Base-by-base conservation (phyloP, 2,888 invertebrate genomes). In the Nomada fabriciana region DNA sequence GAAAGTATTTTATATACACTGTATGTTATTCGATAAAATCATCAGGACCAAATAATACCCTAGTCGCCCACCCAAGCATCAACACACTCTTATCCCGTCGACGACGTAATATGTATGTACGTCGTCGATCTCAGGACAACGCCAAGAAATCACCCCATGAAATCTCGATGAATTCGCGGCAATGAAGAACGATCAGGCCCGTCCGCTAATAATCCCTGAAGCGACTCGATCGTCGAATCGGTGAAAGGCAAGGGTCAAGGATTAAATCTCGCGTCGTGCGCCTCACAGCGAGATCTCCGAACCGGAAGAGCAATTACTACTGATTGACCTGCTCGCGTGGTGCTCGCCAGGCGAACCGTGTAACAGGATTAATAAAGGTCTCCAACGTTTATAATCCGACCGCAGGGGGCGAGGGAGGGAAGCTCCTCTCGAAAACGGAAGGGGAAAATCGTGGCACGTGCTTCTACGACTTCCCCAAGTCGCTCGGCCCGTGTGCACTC, bases 301-400 rank as follows among this genome's bases (percentile, higher is more conserved):
- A 84, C 84, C 87, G 88, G 84, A 87, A 89, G 87, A 85, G 86
- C 85, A 90, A 90, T 90, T 90, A 90, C 84, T 72, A 82, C 84
- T 87, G 89, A 90, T 90, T 90, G 89, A 86, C 85, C 86, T 76
- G 70, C 73, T 87, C 81, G 80, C 79, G 77, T 78, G 79, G 73
- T 82, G 71, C 20, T 69, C 82, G 73, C 71, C 82, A 83, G 70
- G 77, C 84, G 80, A 88, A 87, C 82, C 84, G 83, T 78, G 70
- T 90, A 89, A 91, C 88, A 85, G 88, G 89, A 91, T 91, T 91
- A 90, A 91, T 91, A 91, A 91, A 89, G 90, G 85, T 76, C 82
- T 79, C 81, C 79, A 50, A 82, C 90, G 86, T 83, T 79, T 85
- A 86, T 88, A 87, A 88, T 90, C 85, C 78, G 70, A 59, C 60